Evolutionary conservation across 1,140 invertebrate species (phyloP).

Genomic region (Camponotus pennsylvanicus): DNA sequence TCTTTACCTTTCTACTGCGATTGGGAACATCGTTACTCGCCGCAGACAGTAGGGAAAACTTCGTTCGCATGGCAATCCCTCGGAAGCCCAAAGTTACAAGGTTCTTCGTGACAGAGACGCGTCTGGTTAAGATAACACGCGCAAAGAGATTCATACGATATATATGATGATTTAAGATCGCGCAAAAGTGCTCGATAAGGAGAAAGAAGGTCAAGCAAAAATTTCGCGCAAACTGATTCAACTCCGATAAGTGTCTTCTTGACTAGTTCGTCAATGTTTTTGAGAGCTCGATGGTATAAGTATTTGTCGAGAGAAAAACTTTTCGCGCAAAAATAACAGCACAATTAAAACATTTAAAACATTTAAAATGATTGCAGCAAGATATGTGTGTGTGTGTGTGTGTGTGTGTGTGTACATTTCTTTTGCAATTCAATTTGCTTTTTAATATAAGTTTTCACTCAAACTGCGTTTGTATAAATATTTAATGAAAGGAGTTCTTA

Average conservation of each 20-base stretch:
- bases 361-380: no score
- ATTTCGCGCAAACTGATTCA: neutral
- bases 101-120: neutral
- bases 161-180: conserved; percentile 41
- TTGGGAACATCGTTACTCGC: conserved; percentile 35
- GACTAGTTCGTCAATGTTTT: neutral
- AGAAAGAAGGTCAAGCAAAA: neutral
- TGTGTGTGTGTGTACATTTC: neutral
- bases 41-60: conserved; percentile 34
- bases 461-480: neutral
- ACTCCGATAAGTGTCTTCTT: neutral
- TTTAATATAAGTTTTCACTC: neutral
- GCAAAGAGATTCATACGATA: neutral
- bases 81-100: conserved; percentile 35
- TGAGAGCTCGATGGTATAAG: neutral
- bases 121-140: neutral
- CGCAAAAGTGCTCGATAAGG: neutral
- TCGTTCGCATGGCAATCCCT: conserved; percentile 33
- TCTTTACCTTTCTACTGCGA: conserved; percentile 11
- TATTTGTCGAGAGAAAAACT: neutral
- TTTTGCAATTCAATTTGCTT: neutral
- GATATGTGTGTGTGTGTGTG: no score
- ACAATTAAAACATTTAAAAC: neutral
- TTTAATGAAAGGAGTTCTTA: neutral
- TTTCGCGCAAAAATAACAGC: neutral